Conservation (phyloP, 1,140 invertebrate species). For the Drosophila carrolli region DNA sequence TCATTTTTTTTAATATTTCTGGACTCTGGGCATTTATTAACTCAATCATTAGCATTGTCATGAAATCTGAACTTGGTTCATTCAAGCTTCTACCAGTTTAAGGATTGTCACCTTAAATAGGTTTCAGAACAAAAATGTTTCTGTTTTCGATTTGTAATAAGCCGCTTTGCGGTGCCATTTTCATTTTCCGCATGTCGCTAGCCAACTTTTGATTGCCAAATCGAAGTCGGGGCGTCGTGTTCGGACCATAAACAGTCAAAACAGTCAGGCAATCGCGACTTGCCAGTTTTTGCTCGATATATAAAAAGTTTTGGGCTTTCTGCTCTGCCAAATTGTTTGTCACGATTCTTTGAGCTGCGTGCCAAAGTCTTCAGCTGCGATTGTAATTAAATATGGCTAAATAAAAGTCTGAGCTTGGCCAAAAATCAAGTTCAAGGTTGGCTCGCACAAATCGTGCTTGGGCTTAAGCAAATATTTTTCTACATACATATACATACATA, state of each 20-base stretch:
- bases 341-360: constrained; percentile 64
- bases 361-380: constrained; percentile 52
- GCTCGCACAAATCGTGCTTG: constrained; percentile 14
- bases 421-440: constrained; percentile 69
- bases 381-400: constrained; percentile 52
- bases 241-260: constrained; percentile 54
- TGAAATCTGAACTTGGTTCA: constrained; percentile 5
- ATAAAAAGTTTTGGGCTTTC: constrained; percentile 2
- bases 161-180: constrained; percentile 41
- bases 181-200: constrained; percentile 38
- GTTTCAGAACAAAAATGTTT: constrained; percentile 12
- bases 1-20: constrained; percentile 6
- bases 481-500: background rate
- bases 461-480: background rate
- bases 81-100: constrained; percentile 27
- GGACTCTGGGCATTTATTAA: constrained; percentile 1
- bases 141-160: constrained; percentile 38
- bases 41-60: constrained; percentile 18
- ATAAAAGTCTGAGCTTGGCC: constrained; percentile 14
- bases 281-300: constrained; percentile 23
- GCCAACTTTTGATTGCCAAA: constrained; percentile 53
- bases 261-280: constrained; percentile 33
- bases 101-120: constrained; percentile 29
- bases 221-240: constrained; percentile 48
- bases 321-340: constrained; percentile 64